Evolutionary conservation across 92 coral and sea anemone genomes (phyloP).

Genomic region (Paragorgia papillata): DNA sequence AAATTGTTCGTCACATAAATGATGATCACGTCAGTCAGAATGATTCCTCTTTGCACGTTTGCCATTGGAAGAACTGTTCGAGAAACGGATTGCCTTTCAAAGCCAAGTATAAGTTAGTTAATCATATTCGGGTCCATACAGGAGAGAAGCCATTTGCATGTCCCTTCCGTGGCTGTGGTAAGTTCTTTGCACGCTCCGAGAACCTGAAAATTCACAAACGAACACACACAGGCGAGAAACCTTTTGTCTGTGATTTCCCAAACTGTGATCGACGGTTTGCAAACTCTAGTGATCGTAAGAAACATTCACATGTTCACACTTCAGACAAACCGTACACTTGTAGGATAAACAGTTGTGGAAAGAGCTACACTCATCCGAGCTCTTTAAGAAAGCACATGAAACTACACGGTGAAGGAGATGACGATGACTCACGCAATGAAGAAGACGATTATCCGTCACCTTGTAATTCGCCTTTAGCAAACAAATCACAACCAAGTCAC

Average conservation of each 20-base stretch:
- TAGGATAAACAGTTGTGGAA: slow-evolving; percentile 92
- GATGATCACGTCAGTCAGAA: slow-evolving; percentile 99
- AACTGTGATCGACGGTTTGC: slow-evolving; percentile 99
- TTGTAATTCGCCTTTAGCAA: slow-evolving; percentile 16
- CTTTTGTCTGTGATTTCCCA: slow-evolving; percentile 92
- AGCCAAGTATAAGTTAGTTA: slow-evolving; percentile 97
- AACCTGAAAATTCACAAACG: slow-evolving; percentile 97
- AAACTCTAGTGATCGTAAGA: slow-evolving; percentile 98
- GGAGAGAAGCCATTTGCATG: slow-evolving; percentile 99
- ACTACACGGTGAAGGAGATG: slow-evolving; percentile 73
- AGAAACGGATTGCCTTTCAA: slow-evolving; percentile 94
- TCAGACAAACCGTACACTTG: slow-evolving; percentile 99
- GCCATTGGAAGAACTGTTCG: slow-evolving; percentile 96
- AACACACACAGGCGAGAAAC: slow-evolving; percentile 99
- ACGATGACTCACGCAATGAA: slow-evolving; percentile 25
- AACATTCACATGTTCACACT: slow-evolving; percentile 98
- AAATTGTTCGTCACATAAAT: slow-evolving; percentile 93
- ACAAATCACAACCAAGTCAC: not conserved
- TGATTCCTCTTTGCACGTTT: slow-evolving; percentile 94
- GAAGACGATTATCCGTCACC: slow-evolving; percentile 46
- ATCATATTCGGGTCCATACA: slow-evolving; percentile 94
- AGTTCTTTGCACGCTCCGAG: slow-evolving; percentile 97
- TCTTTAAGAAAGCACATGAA: slow-evolving; percentile 97
- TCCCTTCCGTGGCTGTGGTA: slow-evolving; percentile 98
- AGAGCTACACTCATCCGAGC: slow-evolving; percentile 99